phyloP scores from a whole-genome alignment of 2,113 vertebrate genomes.

The Apus apus region DNA sequence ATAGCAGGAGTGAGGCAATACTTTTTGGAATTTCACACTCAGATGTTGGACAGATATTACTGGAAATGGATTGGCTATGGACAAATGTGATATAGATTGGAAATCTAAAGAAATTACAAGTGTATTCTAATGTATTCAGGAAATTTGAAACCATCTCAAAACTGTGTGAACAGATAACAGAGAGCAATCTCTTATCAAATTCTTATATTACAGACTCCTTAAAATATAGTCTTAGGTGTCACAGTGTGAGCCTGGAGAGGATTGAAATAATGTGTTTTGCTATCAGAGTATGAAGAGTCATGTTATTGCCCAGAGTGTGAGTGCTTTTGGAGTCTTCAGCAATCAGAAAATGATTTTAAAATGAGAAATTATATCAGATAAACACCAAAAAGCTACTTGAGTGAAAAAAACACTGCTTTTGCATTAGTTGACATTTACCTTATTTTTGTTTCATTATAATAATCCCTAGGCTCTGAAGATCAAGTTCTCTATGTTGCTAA shows the following conservation, averaged over 20 bases:
- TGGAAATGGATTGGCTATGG: not conserved
- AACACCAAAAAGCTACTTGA: slow-evolving; percentile 32
- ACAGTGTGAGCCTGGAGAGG: not conserved
- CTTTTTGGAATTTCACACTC: not conserved
- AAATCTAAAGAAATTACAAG: not conserved
- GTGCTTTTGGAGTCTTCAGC: not conserved
- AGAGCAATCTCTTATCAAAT: not conserved
- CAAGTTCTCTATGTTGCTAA: slow-evolving; percentile 99
- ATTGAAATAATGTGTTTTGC: not conserved
- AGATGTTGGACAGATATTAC: not conserved
- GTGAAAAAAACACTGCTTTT: slow-evolving; percentile 31
- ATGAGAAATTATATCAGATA: not conserved
- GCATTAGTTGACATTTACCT: slow-evolving; percentile 77
- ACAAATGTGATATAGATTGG: not conserved
- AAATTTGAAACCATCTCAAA: not conserved
- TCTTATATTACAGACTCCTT: not conserved
- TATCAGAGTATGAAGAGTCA: not conserved
- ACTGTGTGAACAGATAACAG: not conserved
- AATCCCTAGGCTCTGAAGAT: slow-evolving; percentile 95
- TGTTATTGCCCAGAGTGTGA: not conserved
- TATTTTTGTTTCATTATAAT: slow-evolving; percentile 82
- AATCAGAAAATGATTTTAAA: not conserved
- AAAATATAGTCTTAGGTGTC: not conserved
- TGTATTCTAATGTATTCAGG: not conserved
- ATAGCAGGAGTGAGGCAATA: not conserved